Evolutionary conservation across 2,797 vertebrate genomes (phyloP).

Genomic region (Heliangelus exortis): DNA sequence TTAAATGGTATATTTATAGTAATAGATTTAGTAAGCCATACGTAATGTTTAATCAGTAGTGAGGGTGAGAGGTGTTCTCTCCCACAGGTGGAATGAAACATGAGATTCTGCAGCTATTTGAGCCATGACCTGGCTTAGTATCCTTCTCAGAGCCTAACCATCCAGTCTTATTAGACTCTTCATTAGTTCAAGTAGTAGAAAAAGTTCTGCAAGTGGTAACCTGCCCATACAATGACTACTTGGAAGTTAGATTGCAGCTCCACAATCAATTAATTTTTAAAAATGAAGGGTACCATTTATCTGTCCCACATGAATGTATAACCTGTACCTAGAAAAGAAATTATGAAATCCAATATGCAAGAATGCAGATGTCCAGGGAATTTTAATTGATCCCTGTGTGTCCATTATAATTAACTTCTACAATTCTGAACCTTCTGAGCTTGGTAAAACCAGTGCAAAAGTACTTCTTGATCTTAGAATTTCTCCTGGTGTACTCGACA

Average conservation of each 20-base stretch:
- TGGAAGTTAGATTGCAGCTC: neutral
- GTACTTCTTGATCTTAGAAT: neutral
- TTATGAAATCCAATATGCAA: neutral
- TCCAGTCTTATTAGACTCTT: neutral
- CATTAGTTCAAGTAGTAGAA: neutral
- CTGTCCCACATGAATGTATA: neutral
- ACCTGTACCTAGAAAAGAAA: neutral
- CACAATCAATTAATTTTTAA: neutral
- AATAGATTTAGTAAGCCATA: neutral
- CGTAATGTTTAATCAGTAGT: neutral
- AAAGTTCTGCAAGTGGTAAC: neutral
- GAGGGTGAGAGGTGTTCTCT: neutral
- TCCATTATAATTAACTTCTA: neutral
- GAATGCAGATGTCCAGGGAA: neutral
- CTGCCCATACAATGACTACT: accelerated
- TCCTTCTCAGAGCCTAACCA: neutral
- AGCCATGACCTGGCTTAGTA: neutral
- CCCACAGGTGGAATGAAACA: neutral
- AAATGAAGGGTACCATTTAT: neutral
- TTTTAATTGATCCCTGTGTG: neutral
- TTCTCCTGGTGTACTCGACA: neutral
- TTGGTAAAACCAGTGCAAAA: neutral
- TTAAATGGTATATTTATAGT: neutral
- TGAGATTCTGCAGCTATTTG: neutral
- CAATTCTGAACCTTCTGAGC: neutral